Evolutionary conservation across 2,113 vertebrate species (phyloP).

Genomic region (Cygnus buccinator): DNA sequence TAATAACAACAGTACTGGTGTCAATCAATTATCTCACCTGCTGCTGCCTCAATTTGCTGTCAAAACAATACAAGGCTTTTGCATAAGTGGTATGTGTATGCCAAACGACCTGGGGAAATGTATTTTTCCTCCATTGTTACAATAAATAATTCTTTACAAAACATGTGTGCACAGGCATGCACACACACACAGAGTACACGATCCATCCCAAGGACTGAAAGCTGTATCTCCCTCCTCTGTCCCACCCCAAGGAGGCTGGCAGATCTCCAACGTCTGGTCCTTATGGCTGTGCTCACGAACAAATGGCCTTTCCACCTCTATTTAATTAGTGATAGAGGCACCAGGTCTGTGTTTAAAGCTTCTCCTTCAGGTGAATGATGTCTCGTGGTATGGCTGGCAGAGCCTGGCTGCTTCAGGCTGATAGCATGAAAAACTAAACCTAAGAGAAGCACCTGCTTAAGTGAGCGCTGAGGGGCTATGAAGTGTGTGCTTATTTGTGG

Average conservation of each 20-base stretch:
- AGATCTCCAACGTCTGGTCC: background rate
- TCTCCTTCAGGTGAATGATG: background rate
- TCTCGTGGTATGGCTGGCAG: background rate
- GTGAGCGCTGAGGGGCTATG: background rate
- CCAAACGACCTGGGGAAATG: background rate
- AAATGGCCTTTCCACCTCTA: background rate
- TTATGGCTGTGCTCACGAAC: background rate
- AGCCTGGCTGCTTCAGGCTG: background rate
- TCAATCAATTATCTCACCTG: constrained; percentile 43
- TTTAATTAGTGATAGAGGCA: background rate
- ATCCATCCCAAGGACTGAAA: background rate
- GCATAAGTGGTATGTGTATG: background rate
- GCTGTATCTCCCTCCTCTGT: background rate
- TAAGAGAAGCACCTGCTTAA: background rate
- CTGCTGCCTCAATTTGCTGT: constrained; percentile 4
- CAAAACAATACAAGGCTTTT: constrained; percentile 15
- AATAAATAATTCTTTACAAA: background rate
- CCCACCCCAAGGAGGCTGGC: background rate
- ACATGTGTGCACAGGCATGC: background rate
- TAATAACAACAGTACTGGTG: background rate
- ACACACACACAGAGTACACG: background rate
- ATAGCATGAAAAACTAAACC: background rate
- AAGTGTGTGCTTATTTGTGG: background rate
- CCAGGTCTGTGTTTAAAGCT: background rate
- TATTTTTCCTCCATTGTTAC: background rate